Base-by-base conservation (phyloP, 2,113 vertebrate genomes). In the Myanophis thanlyinensis region DNA sequence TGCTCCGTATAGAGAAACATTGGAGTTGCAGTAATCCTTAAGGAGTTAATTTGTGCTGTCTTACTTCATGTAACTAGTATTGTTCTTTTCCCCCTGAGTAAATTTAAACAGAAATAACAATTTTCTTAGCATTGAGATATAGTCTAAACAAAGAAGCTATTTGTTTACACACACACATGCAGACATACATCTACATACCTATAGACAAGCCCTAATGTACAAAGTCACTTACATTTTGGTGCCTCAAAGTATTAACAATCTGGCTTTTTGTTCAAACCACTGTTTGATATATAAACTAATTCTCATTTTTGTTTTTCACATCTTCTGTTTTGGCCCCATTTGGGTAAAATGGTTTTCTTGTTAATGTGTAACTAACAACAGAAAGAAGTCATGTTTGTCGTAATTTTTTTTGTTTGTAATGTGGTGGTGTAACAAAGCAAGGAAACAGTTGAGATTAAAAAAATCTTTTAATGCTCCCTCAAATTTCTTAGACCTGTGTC, bases 11-110 rank as follows among this genome's bases (percentile, higher is more conserved):
- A 97, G 96, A 96, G 96, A 97, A 93, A 96, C 97, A 94, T 93
- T 93, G 97, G 97, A 98, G 97, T 97, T 98, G 97, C 97, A 97
- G 96, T 96, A 62, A 97, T 97, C 97, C 98, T 98, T 98, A 98
- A 98, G 98, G 98, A 98, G 97, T 98, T 98, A 98, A 98, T 98
- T 98, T 98, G 98, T 98, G 98, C 98, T 98, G 98, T 98, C 98
- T 98, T 89, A 95, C 93, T 87, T 95, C 93, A 95, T 88, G 9
- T 97, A 97, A 96, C 95, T 93, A 95, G 93, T 93, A 92, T 94
- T 95, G 92, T 94, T 93, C 96, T 86, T 92, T 80, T 18, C 96
- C 44, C 94, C 95, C 92, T 90, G 95, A 94, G 93, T 95, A 53
- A 90, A 96, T 93, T 94, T 46, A 96, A 95, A 94, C 91, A 96